A percentile compares a stretch with the other conserved stretches of the same genome.
Conservation (phyloP, 2,113 vertebrate species). For the Nestor notabilis region DNA sequence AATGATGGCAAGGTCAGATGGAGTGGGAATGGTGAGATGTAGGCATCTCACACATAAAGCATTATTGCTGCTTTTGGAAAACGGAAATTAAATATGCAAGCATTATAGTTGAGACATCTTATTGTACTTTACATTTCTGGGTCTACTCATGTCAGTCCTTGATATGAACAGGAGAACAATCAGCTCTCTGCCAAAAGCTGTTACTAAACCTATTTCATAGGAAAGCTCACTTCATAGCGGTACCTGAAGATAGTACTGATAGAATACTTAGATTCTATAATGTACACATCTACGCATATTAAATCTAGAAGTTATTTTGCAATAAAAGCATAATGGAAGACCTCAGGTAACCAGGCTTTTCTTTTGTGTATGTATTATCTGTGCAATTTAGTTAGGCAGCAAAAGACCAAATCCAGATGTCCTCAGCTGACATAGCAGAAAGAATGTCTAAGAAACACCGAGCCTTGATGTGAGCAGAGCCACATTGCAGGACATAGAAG, state of each 20-base stretch:
- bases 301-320: neutral
- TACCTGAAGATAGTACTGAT: neutral
- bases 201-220: neutral
- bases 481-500: neutral
- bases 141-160: neutral
- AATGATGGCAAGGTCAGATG: neutral
- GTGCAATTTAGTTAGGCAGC: neutral
- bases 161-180: neutral
- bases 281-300: neutral
- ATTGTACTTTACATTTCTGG: neutral
- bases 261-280: neutral
- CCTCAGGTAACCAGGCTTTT: neutral
- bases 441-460: neutral
- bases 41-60: neutral
- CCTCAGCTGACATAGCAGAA: neutral
- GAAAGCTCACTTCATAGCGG: neutral
- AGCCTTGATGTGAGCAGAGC: accelerated
- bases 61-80: neutral
- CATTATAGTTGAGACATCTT: neutral
- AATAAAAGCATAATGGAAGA: neutral
- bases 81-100: neutral
- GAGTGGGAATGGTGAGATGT: neutral
- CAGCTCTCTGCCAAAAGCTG: neutral
- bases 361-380: neutral
- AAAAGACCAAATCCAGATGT: neutral